phyloP scores from a whole-genome alignment of 2,888 invertebrate species.

The Slavum lentiscoides region DNA sequence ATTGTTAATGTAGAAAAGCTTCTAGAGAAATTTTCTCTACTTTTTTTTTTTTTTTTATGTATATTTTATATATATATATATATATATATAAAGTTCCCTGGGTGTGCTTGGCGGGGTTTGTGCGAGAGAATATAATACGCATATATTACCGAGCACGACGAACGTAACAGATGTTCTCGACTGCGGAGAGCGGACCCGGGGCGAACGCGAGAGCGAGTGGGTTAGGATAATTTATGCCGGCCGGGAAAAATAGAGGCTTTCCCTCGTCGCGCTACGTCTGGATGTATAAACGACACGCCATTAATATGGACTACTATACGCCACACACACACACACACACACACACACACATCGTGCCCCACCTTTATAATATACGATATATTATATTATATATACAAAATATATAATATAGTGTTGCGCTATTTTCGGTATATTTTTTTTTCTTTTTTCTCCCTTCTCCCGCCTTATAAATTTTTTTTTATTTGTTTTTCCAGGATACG shows the following conservation, averaged over 20 bases:
- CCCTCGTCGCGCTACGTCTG: conserved; percentile 16
- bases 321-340: neutral
- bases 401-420: neutral
- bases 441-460: neutral
- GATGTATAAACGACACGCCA: conserved; percentile 36
- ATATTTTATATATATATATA: no score
- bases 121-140: no score
- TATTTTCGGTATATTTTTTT: neutral
- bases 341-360: no score
- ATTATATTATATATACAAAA: neutral
- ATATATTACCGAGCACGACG: neutral
- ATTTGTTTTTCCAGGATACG: neutral
- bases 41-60: no score
- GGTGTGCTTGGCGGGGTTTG: no score
- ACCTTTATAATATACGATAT: neutral
- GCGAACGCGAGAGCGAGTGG: neutral
- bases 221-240: conserved; percentile 36
- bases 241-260: conserved; percentile 31
- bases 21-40: conserved; percentile 14
- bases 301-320: conserved; percentile 23
- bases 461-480: neutral
- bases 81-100: neutral
- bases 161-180: conserved; percentile 24
- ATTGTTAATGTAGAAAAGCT: conserved; percentile 34
- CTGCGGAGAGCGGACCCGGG: no score